Base-by-base conservation (phyloP, 2,113 vertebrate genomes). In the Turdus rufiventris region DNA sequence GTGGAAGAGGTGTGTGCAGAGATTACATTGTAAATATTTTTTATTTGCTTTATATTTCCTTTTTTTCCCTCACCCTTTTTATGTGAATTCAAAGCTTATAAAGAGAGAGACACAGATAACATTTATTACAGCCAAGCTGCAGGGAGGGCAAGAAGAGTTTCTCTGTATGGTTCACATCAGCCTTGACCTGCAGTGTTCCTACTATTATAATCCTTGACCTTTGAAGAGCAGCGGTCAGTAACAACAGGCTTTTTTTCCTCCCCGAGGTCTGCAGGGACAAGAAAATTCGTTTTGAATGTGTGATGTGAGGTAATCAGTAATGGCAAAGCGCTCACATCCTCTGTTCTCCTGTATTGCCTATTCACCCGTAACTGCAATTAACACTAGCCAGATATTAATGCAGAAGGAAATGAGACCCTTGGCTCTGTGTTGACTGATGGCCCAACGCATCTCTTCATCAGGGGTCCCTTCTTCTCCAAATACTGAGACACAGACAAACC, bases 1-100 rank as follows among this genome's bases (percentile, higher is more conserved):
- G 96, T 94, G 89, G 85, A 94, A 96, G 89, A 94, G 88, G 88
- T 94, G 85, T 88, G 89, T 93, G 81, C 82, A 89, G 85, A 81
- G 83, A 94, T 93, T 96, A 66, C 93, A 58, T 47, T 96, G 91
- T 93, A 95, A 96, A 95, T 95, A 78, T 84, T 80, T 83, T 92
- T 96, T 89, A 95, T 96, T 95, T 78, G 38, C n/a, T 93, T 88
- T 76, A 68, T 85, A 88, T 91, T 74, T 43, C 25, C 5, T 29
- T 29, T 38, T n/a, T 58, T 81, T 62, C 28, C 2, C 15, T 67
- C 29, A 17, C 40, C 20, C 23, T 56, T 79, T 84, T 93, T 51
- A 70, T 76, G 67, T 57, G 91, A 92, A 89, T 95, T 86, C 86
- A 47, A 74, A 85, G 79, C 89, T 91, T 87, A 73, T 85, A 73